These are phyloP conservation scores for Halichoeres trimaculatus DNA, from an alignment of 2,113 vertebrate species.

Conservation along the genomic window DNA sequence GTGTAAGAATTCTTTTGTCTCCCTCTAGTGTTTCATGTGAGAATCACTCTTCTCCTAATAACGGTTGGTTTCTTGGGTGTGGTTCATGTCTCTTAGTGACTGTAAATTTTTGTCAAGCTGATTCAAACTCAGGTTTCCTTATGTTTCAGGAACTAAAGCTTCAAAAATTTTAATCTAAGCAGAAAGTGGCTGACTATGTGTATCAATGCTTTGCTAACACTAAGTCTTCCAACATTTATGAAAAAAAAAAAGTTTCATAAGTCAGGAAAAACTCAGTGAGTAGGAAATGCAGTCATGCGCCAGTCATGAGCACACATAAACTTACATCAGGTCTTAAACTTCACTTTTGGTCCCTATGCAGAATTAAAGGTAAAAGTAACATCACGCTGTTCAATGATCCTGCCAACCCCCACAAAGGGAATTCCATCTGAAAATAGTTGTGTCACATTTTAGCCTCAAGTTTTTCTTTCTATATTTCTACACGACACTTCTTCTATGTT, in stretches of 20 bases:
- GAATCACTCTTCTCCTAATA: no score
- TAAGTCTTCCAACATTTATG: neutral
- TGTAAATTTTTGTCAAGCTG: neutral
- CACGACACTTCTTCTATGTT: neutral
- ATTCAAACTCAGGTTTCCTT: neutral
- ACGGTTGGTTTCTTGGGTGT: neutral
- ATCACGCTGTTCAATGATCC: neutral
- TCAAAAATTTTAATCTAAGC: neutral
- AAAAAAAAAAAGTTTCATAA: neutral
- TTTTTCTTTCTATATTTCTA: neutral
- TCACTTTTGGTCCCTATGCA: neutral
- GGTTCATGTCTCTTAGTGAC: neutral
- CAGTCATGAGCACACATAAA: neutral
- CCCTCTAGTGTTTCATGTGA: conserved; percentile 2
- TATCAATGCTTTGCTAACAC: neutral
- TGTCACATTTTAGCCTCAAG: neutral
- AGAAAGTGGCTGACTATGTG: neutral
- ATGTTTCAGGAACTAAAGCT: neutral
- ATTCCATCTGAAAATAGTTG: neutral
- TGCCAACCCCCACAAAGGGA: no score
- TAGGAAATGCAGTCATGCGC: neutral
- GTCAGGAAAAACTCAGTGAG: neutral
- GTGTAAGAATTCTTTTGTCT: neutral
- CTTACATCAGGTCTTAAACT: neutral
- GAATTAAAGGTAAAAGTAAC: no score